Percentiles rank a stretch among this genome's conserved stretches.
Evolutionary conservation across 1,140 invertebrate genomes (phyloP).

Genomic region (Bicyclus anynana): DNA sequence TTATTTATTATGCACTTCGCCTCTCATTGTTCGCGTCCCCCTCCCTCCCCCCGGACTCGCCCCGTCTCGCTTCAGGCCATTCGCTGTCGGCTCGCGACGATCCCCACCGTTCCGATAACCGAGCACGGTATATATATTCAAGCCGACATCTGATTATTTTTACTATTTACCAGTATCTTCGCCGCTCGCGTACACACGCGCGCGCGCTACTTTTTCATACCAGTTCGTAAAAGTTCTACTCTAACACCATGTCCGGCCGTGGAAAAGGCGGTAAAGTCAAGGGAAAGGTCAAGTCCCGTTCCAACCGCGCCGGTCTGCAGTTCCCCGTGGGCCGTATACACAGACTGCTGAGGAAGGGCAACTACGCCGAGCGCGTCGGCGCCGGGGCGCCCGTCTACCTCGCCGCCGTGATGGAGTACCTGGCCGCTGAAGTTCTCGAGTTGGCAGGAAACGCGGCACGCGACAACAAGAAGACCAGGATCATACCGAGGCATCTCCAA

Average conservation of each 20-base stretch:
- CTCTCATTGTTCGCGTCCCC: too few relatives aligned
- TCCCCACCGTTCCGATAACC: too few relatives aligned
- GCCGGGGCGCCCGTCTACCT: constrained; percentile 83
- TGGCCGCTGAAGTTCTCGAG: constrained; percentile 82
- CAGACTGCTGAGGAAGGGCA: constrained; percentile 48
- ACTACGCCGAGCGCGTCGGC: constrained; percentile 82
- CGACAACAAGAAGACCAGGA: constrained; percentile 80
- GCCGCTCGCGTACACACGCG: neutral
- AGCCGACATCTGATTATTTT: neutral
- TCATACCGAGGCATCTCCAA: constrained; percentile 90
- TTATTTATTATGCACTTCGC: too few relatives aligned
- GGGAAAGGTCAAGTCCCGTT: neutral
- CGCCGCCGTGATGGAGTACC: constrained; percentile 79
- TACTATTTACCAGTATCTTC: neutral
- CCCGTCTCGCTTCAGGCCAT: too few relatives aligned
- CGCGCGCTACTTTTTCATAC: neutral
- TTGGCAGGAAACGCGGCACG: constrained; percentile 87
- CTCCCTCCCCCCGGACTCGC: neutral
- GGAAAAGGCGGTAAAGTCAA: neutral
- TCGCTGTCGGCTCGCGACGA: too few relatives aligned
- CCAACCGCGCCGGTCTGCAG: neutral
- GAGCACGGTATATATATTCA: too few relatives aligned
- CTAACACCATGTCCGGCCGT: neutral
- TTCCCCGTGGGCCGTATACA: neutral
- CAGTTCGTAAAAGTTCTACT: neutral